Base-by-base conservation (phyloP, 2,888 invertebrate species). In the Deilephila porcellus region DNA sequence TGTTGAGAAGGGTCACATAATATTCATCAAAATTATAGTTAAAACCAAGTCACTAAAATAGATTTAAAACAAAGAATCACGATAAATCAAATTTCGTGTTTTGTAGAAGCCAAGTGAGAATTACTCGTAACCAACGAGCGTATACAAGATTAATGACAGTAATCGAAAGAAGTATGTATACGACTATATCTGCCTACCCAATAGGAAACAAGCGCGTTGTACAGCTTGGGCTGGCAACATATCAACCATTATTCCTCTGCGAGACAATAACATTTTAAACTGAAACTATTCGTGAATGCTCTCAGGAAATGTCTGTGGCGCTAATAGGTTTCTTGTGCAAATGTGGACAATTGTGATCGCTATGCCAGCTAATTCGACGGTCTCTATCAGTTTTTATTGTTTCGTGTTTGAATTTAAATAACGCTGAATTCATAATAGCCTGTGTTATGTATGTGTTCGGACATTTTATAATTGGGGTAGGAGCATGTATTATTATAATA, bases 241-340 rank as follows among this genome's bases (percentile, higher is more conserved):
- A 86, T 91, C 88, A 90, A 85, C 82, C 83, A 87, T 87, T 86
- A 89, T 88, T 87, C 86, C 86, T 82, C 83, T 77, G 79, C 77
- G 74, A 83, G 83, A 85, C 90, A 77, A 90, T 90, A 91, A 90
- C 87, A 91, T 91, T 90, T 89, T 85, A 89, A 91, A 91, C 87
- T 90, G 77, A 87, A 88, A 90, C 89, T 84, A 80, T 76, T 79
- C 79, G 20, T 29, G n/a, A 56, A 71, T 71, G 56, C 34, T 17
- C 17, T 71, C 8, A 56, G 70, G 53, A 71, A 59, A 71, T 25
- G 67, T 37, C 64, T 37, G 45, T 25, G 17, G 14, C 4, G 67
- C 20, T 67, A 67, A 67, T 67, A 25, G 67, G 1, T 20, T 45
- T 67, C 17, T 14, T 67, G 25, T 67, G 67, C 45, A 67, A 67